phyloP scores from a whole-genome alignment of 2,888 invertebrate genomes.

The Hemistola chrysoprasaria region DNA sequence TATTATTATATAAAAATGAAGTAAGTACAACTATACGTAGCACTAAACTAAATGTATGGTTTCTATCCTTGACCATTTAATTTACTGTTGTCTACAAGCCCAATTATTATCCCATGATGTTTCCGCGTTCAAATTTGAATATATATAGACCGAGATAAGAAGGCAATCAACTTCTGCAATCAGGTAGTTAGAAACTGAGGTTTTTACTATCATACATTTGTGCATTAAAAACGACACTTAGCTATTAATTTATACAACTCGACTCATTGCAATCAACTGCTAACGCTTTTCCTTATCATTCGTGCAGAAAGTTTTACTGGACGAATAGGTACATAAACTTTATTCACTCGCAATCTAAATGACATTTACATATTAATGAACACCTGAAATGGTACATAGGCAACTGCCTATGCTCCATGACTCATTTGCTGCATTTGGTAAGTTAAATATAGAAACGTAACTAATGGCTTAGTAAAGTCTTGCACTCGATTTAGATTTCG shows the following conservation, averaged over 20 bases:
- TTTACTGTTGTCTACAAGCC: conserved; percentile 3
- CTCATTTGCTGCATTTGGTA: conserved; percentile 7
- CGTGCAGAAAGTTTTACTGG: not conserved
- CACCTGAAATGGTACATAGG: conserved; percentile 7
- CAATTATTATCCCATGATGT: conserved; percentile 8
- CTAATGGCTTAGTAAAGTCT: conserved; percentile 11
- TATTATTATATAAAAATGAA: no score
- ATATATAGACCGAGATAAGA: conserved; percentile 22
- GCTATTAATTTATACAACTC: conserved; percentile 4
- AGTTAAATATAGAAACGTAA: conserved; percentile 13
- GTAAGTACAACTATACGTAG: no score
- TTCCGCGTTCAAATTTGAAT: conserved; percentile 22
- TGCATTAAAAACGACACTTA: conserved; percentile 1
- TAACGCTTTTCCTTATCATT: conserved; percentile 7
- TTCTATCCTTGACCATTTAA: conserved; percentile 20
- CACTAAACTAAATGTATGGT: conserved; percentile 1
- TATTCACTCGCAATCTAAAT: conserved; percentile 7
- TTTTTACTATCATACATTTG: conserved; percentile 2
- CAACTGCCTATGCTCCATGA: conserved; percentile 9
- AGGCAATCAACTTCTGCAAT: conserved; percentile 23
- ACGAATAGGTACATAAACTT: conserved; percentile 4
- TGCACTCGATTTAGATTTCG: conserved; percentile 21
- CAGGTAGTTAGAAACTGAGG: conserved; percentile 5
- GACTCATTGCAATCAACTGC: not conserved
- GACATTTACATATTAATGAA: conserved; percentile 10